Evolutionary conservation across 2,888 invertebrate species (phyloP).

Genomic region (Lysandra bellargus): DNA sequence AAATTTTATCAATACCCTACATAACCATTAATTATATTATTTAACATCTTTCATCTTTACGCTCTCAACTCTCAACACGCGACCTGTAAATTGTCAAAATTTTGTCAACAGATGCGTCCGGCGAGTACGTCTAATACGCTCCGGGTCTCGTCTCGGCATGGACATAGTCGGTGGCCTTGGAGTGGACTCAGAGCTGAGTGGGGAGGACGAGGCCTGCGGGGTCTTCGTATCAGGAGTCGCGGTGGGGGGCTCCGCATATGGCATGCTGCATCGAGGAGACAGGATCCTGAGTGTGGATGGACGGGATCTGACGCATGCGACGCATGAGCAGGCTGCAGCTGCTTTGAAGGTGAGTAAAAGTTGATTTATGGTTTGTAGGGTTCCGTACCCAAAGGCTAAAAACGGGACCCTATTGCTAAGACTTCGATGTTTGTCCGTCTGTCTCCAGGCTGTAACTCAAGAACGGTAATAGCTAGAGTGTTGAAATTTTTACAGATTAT

Average conservation of each 20-base stretch:
- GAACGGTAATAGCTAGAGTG: too few relatives aligned
- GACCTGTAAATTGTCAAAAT: too few relatives aligned
- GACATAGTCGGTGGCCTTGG: constrained; percentile 76
- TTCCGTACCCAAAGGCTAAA: too few relatives aligned
- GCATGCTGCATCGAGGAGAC: constrained; percentile 84
- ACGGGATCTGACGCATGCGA: constrained; percentile 85
- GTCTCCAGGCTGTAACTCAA: too few relatives aligned
- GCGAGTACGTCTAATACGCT: constrained; percentile 72
- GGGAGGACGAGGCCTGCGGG: constrained; percentile 69
- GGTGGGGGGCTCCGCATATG: constrained; percentile 68
- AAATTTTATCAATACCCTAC: too few relatives aligned
- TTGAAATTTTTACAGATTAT: too few relatives aligned
- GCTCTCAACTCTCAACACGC: too few relatives aligned
- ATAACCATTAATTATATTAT: too few relatives aligned
- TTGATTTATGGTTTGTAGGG: too few relatives aligned
- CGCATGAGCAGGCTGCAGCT: constrained; percentile 89
- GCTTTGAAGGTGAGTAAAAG: constrained; percentile 68
- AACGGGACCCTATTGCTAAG: too few relatives aligned
- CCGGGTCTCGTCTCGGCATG: constrained; percentile 76
- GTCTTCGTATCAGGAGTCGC: constrained; percentile 76
- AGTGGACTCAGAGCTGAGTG: constrained; percentile 60
- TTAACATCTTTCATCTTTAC: too few relatives aligned
- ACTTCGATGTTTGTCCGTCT: too few relatives aligned
- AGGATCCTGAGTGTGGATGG: constrained; percentile 88
- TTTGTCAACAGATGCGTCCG: constrained; percentile 62